Percentiles rank a stretch among this genome's conserved stretches.
phyloP scores from a whole-genome alignment of 2,888 invertebrate genomes.

The Ctena decussata region DNA sequence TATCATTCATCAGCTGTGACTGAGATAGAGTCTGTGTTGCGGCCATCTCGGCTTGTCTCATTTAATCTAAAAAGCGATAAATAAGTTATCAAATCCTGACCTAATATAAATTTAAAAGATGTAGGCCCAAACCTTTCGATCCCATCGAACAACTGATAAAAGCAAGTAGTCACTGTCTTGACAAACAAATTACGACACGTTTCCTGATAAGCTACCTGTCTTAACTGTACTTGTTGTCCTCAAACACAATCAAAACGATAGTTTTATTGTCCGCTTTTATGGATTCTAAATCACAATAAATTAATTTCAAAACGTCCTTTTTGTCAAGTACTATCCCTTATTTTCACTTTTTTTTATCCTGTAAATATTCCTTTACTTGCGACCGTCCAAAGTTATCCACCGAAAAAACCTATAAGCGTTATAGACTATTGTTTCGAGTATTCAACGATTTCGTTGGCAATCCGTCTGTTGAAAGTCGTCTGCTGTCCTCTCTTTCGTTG shows the following conservation, averaged over 20 bases:
- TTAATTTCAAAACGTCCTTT: too few relatives aligned
- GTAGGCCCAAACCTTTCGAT: not conserved
- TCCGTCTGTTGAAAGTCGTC: not conserved
- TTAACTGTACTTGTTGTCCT: not conserved
- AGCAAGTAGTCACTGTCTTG: not conserved
- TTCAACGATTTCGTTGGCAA: not conserved
- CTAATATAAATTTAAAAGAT: not conserved
- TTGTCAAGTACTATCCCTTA: too few relatives aligned
- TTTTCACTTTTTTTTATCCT: too few relatives aligned
- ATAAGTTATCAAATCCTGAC: conserved; percentile 2
- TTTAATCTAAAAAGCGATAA: not conserved
- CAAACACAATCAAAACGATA: not conserved
- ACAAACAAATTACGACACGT: not conserved
- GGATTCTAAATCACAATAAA: too few relatives aligned
- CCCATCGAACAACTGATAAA: not conserved
- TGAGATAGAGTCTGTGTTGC: conserved; percentile 55
- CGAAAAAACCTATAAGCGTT: not conserved
- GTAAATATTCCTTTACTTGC: too few relatives aligned
- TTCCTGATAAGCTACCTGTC: not conserved
- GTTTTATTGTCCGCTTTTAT: too few relatives aligned
- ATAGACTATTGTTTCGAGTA: not conserved
- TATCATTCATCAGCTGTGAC: conserved; percentile 29
- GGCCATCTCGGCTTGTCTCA: not conserved
- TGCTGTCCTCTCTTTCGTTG: not conserved
- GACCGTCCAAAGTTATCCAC: not conserved